Percentiles rank a stretch among this genome's conserved stretches.
Conservation (phyloP, 2,888 invertebrate species). For the Pseudococcus jackbeardsleyi region DNA sequence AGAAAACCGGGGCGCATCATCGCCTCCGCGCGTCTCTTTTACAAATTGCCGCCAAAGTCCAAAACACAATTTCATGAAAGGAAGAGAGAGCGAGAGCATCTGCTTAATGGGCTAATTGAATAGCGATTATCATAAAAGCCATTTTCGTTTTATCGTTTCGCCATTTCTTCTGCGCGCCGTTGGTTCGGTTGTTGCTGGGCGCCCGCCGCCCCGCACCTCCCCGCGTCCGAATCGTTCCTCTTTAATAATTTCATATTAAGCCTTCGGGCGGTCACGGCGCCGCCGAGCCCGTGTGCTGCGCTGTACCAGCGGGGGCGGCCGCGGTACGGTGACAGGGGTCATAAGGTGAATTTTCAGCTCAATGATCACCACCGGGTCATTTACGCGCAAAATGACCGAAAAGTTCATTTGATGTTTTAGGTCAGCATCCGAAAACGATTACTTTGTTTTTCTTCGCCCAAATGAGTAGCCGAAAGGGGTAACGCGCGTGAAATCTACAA, state of each 20-base stretch:
- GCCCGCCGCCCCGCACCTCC: neutral
- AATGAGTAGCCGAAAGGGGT: slow-evolving; percentile 44
- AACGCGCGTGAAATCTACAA: slow-evolving; percentile 36
- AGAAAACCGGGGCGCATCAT: slow-evolving; percentile 33
- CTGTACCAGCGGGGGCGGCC: neutral
- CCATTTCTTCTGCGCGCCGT: slow-evolving; percentile 51
- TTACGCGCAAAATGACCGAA: slow-evolving; percentile 59
- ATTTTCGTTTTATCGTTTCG: slow-evolving; percentile 62
- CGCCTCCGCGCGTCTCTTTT: slow-evolving; percentile 24
- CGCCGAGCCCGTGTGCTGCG: neutral
- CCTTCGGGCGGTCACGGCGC: slow-evolving; percentile 48
- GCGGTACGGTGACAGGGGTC: neutral
- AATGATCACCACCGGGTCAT: slow-evolving; percentile 61
- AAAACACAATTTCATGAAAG: slow-evolving; percentile 53
- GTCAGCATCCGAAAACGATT: slow-evolving; percentile 62
- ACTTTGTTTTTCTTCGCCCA: slow-evolving; percentile 56
- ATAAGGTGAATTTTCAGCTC: slow-evolving; percentile 58
- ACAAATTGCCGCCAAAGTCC: slow-evolving; percentile 49
- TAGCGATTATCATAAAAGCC: slow-evolving; percentile 62
- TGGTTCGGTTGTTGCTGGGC: slow-evolving; percentile 1
- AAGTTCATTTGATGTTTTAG: slow-evolving; percentile 62
- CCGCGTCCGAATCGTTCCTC: neutral
- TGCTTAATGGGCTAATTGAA: slow-evolving; percentile 62
- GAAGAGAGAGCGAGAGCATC: slow-evolving; percentile 51
- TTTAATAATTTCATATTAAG: slow-evolving; percentile 58